These are phyloP conservation scores for Cassiopea xamachana DNA, from an alignment of 30 jellyfish, hydroid and myxozoan species.

Conservation along the genomic window DNA sequence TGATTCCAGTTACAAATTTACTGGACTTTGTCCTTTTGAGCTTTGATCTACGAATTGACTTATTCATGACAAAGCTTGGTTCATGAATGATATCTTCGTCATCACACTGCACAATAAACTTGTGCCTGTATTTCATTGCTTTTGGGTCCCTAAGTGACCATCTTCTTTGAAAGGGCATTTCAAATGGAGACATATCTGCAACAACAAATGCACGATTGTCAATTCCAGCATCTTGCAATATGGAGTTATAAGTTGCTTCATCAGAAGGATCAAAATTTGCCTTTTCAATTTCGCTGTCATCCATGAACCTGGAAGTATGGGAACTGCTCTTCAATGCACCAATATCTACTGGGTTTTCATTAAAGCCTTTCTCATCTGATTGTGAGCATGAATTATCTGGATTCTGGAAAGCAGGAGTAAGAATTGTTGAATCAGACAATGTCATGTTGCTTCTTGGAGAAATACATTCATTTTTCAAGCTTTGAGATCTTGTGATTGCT, in stretches of 20 bases:
- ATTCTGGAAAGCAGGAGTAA: constrained; percentile 47
- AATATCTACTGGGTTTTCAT: not conserved
- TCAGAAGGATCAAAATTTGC: constrained; percentile 48
- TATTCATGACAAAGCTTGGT: constrained; percentile 60
- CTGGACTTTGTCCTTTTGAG: constrained; percentile 53
- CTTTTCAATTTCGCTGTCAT: not conserved
- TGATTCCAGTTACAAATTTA: constrained; percentile 53
- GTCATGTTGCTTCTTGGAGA: constrained; percentile 27
- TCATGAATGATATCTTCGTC: constrained; percentile 49
- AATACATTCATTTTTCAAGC: constrained; percentile 39
- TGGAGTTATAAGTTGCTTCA: constrained; percentile 54
- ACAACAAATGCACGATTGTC: constrained; percentile 68
- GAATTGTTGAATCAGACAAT: constrained; percentile 26
- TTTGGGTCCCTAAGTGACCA: constrained; percentile 54
- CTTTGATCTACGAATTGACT: constrained; percentile 56
- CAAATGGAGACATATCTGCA: constrained; percentile 56
- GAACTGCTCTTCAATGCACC: not conserved
- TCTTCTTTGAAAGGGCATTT: constrained; percentile 29
- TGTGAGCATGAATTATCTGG: constrained; percentile 5
- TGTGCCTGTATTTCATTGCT: constrained; percentile 64
- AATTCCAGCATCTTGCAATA: constrained; percentile 73
- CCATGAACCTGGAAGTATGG: not conserved
- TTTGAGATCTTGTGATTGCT: constrained; percentile 42
- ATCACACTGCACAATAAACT: constrained; percentile 61
- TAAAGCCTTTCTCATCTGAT: constrained; percentile 23